Conservation (phyloP, 2,797 vertebrate genomes). For the Euphonia xanthogaster region DNA sequence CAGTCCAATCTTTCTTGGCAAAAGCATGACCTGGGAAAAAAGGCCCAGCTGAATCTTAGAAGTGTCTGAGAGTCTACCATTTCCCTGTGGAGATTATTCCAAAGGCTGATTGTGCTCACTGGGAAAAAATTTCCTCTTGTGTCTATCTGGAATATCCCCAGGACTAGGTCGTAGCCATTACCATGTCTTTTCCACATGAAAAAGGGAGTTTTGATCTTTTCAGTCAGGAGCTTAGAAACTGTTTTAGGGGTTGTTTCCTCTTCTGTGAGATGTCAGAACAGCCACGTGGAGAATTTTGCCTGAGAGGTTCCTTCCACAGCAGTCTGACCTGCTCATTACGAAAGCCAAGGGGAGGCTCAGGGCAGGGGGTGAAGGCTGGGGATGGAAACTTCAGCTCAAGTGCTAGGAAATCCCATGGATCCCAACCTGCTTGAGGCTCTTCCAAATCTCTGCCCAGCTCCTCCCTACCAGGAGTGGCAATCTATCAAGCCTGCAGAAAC, state of each 20-base stretch:
- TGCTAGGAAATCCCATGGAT: accelerated
- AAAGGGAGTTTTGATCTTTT: neutral
- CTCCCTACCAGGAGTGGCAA: neutral
- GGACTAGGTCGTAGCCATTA: accelerated
- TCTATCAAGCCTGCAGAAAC: neutral
- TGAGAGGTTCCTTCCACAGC: neutral
- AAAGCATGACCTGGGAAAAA: neutral
- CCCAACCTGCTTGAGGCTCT: neutral
- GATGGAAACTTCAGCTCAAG: neutral
- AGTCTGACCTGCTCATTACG: accelerated
- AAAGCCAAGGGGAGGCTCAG: neutral
- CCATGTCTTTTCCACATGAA: neutral
- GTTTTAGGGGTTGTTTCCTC: neutral
- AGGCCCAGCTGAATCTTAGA: neutral
- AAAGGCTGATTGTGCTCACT: neutral
- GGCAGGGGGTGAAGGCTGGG: neutral
- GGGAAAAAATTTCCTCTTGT: neutral
- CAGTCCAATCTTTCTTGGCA: neutral
- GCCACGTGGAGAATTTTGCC: accelerated
- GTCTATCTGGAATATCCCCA: neutral
- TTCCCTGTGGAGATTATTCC: neutral
- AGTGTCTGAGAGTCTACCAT: neutral
- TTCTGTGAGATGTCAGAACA: neutral
- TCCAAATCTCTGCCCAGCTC: neutral
- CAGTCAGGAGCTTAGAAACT: neutral